These are phyloP conservation scores for Lysandra bellargus DNA, from an alignment of 2,888 invertebrate species.

Conservation along the genomic window DNA sequence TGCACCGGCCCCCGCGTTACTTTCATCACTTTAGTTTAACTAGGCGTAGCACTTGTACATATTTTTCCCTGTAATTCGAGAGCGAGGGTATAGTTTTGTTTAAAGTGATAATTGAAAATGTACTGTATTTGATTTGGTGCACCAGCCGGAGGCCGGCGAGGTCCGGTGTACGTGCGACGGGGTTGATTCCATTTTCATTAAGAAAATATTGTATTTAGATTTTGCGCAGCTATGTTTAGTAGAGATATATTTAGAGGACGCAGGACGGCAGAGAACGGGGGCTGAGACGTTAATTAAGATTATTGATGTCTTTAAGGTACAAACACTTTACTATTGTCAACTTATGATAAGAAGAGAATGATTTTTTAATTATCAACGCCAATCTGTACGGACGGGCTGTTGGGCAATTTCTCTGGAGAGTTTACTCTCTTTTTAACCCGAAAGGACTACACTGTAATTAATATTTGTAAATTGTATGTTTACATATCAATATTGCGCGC, in stretches of 20 bases:
- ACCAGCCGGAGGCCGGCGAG: not conserved
- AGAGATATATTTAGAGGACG: not conserved
- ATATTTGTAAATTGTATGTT: too few relatives aligned
- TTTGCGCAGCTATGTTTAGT: slow-evolving; percentile 4
- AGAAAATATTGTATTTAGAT: slow-evolving; percentile 9
- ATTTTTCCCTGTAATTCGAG: slow-evolving; percentile 18
- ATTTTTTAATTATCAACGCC: too few relatives aligned
- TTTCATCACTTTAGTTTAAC: slow-evolving; percentile 1
- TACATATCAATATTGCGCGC: not conserved
- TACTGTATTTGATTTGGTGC: slow-evolving; percentile 5
- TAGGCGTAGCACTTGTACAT: slow-evolving; percentile 27
- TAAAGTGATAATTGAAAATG: not conserved
- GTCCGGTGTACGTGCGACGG: not conserved
- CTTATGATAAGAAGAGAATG: too few relatives aligned
- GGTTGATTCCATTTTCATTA: slow-evolving; percentile 14
- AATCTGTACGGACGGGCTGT: too few relatives aligned
- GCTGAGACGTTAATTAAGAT: not conserved
- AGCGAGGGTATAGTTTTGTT: slow-evolving; percentile 25
- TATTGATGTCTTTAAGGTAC: too few relatives aligned
- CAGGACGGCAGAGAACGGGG: not conserved
- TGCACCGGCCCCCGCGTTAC: not conserved
- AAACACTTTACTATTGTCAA: too few relatives aligned
- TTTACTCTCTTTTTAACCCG: too few relatives aligned
- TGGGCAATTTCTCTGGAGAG: too few relatives aligned
- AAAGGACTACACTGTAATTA: too few relatives aligned